Percentiles rank a stretch among this genome's conserved stretches.
phyloP scores from a whole-genome alignment of 2,888 invertebrate species.

The Gerris lacustris region DNA sequence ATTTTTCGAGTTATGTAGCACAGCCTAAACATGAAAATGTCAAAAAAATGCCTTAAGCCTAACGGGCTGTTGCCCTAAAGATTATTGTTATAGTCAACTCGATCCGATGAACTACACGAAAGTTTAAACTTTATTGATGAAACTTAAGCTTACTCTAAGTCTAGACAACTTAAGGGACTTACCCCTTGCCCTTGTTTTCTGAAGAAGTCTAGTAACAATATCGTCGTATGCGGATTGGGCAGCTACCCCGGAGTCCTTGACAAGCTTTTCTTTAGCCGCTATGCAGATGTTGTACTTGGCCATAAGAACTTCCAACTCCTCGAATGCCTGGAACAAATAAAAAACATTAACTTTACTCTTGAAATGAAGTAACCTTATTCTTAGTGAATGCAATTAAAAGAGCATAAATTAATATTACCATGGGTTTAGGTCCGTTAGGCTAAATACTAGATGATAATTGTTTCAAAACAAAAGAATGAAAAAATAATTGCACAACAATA shows the following conservation, averaged over 20 bases:
- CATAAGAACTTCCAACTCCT: conserved; percentile 77
- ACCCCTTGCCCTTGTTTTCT: conserved; percentile 83
- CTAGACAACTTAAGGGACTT: conserved; percentile 29
- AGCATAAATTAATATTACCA: no score
- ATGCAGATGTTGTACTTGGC: conserved; percentile 79
- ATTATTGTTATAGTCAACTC: not conserved
- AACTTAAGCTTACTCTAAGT: no score
- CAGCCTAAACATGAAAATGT: no score
- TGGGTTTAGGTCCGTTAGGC: no score
- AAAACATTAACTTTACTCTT: not conserved
- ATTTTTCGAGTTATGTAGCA: no score
- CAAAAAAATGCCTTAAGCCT: no score
- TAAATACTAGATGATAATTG: no score
- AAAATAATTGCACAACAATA: no score
- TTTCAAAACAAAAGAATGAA: no score
- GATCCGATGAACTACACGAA: not conserved
- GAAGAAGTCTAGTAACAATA: conserved; percentile 71
- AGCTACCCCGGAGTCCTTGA: conserved; percentile 91
- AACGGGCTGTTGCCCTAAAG: not conserved
- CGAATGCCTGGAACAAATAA: conserved; percentile 63
- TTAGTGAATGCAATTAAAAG: no score
- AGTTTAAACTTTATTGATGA: no score
- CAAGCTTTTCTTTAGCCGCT: conserved; percentile 84
- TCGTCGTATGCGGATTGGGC: conserved; percentile 74
- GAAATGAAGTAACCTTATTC: no score